These are phyloP conservation scores for Chelon auratus DNA, from an alignment of 2,797 vertebrate genomes.

Conservation along the genomic window DNA sequence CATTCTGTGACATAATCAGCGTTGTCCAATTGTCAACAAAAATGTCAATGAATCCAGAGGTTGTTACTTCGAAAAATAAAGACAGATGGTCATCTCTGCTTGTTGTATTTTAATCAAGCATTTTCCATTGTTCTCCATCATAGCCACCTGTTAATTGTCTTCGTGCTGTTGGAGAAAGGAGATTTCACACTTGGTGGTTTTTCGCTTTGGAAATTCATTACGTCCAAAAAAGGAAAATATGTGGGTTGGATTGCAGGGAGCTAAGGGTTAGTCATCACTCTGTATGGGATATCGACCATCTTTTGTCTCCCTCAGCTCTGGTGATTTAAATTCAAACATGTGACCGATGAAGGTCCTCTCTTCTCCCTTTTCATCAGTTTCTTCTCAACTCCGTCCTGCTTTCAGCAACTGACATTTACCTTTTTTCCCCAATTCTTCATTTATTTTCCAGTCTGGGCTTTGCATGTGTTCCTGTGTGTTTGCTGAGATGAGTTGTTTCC, in stretches of 20 bases:
- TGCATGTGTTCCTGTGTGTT: not conserved
- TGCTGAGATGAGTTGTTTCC: conserved; percentile 1
- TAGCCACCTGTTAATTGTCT: conserved; percentile 41
- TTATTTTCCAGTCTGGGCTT: not conserved
- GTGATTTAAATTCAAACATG: conserved; percentile 38
- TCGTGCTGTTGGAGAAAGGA: conserved; percentile 24
- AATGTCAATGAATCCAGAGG: conserved; percentile 12
- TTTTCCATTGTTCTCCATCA: conserved; percentile 12
- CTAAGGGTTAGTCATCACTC: conserved; percentile 17
- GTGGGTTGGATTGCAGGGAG: conserved; percentile 1
- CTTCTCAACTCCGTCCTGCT: conserved; percentile 7
- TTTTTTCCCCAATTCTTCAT: not conserved
- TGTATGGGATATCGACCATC: not conserved
- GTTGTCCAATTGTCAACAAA: conserved; percentile 4
- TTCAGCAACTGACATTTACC: not conserved
- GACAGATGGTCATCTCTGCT: conserved; percentile 43
- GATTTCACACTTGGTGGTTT: conserved; percentile 44
- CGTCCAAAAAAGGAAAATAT: conserved; percentile 33
- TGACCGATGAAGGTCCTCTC: conserved; percentile 1
- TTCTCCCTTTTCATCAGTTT: conserved; percentile 21
- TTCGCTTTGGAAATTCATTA: conserved; percentile 24
- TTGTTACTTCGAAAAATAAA: conserved; percentile 7
- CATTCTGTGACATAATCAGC: not conserved
- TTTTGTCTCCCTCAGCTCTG: conserved; percentile 33
- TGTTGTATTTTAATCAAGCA: conserved; percentile 16